Percentiles rank a stretch among this genome's conserved stretches.
phyloP scores from a whole-genome alignment of 2,888 invertebrate species.

The Eupeodes luniger region DNA sequence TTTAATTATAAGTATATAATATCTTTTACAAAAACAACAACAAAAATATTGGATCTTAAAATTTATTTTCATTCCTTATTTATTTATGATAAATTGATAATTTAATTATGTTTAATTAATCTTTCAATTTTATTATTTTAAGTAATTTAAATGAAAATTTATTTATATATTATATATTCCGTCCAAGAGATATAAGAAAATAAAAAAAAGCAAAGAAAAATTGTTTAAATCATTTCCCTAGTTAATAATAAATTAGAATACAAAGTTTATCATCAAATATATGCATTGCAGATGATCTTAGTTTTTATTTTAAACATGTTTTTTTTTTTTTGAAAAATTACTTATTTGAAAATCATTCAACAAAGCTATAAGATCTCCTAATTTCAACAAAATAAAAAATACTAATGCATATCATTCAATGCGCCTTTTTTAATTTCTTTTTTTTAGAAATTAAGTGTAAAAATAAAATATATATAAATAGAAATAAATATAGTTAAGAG shows the following conservation, averaged over 20 bases:
- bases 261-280: slow-evolving; percentile 34
- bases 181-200: slow-evolving; percentile 81
- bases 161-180: slow-evolving; percentile 81
- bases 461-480: slow-evolving; percentile 46
- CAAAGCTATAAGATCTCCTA: slow-evolving; percentile 47
- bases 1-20: slow-evolving; percentile 33
- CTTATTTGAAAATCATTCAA: slow-evolving; percentile 55
- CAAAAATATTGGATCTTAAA: slow-evolving; percentile 42
- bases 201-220: slow-evolving; percentile 31
- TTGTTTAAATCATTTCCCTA: slow-evolving; percentile 78
- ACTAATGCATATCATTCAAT: slow-evolving; percentile 84
- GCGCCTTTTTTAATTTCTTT: slow-evolving; percentile 81
- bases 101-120: neutral
- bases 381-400: slow-evolving; percentile 76
- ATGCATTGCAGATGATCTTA: slow-evolving; percentile 53
- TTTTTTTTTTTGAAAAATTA: neutral
- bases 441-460: slow-evolving; percentile 77
- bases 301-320: neutral
- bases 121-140: slow-evolving; percentile 73
- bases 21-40: neutral
- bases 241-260: slow-evolving; percentile 61
- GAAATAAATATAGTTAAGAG: slow-evolving; percentile 42
- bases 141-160: slow-evolving; percentile 77
- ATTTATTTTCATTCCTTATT: slow-evolving; percentile 69
- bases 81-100: slow-evolving; percentile 52